phyloP scores from a whole-genome alignment of 2,797 vertebrate genomes.

The Scyliorhinus canicula region DNA sequence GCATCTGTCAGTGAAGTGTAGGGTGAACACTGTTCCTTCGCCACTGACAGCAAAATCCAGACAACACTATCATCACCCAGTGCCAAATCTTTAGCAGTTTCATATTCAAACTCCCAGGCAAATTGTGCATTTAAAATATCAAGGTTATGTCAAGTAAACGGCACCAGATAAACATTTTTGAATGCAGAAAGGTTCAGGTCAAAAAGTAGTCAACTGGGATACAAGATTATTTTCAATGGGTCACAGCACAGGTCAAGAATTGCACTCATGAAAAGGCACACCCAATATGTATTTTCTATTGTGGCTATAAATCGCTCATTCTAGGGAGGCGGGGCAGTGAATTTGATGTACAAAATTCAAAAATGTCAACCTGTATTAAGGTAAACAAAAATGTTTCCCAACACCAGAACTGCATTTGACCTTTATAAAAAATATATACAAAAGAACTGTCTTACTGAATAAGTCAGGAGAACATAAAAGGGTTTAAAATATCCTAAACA shows the following conservation, averaged over 20 bases:
- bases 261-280: neutral
- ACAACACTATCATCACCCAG: neutral
- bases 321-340: neutral
- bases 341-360: neutral
- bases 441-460: neutral
- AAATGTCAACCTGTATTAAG: neutral
- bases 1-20: neutral
- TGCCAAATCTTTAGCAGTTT: neutral
- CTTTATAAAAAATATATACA: neutral
- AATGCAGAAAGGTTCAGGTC: neutral
- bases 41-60: neutral
- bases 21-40: neutral
- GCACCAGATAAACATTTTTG: neutral
- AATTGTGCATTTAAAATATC: neutral
- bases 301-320: neutral
- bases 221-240: neutral
- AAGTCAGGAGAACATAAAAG: neutral
- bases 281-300: neutral
- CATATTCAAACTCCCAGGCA: neutral
- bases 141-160: neutral
- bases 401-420: neutral
- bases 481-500: conserved; percentile 1
- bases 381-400: neutral
- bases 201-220: neutral
- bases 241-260: neutral